These are phyloP conservation scores for Zaprionus ornatus DNA, from an alignment of 1,140 invertebrate genomes.

Conservation along the genomic window DNA sequence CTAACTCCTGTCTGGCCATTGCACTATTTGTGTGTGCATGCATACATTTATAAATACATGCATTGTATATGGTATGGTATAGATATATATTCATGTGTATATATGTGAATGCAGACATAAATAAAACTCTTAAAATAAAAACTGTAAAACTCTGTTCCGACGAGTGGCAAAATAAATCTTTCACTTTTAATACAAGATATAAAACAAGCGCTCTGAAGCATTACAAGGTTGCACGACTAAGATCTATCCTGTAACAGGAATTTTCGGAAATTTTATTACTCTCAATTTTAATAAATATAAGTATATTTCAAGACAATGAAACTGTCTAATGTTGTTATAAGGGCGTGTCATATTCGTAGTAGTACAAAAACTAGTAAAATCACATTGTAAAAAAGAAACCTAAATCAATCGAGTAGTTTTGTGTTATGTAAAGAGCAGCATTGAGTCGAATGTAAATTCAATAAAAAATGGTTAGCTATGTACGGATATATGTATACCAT, in stretches of 20 bases:
- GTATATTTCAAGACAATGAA: background rate
- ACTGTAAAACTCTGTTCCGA: background rate
- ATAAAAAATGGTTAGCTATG: slow-evolving; percentile 33
- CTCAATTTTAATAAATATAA: background rate
- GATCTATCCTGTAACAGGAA: background rate
- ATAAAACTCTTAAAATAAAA: background rate
- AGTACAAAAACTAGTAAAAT: background rate
- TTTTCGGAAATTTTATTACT: background rate
- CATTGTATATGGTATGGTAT: background rate
- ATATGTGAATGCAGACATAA: background rate
- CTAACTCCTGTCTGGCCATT: background rate
- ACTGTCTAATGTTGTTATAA: background rate
- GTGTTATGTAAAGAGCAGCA: slow-evolving; percentile 19
- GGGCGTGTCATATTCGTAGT: background rate
- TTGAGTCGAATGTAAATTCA: slow-evolving; percentile 20
- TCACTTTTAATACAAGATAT: background rate
- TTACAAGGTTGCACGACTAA: background rate
- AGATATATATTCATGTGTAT: too few relatives aligned
- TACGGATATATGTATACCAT: background rate
- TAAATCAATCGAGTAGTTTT: slow-evolving; percentile 16
- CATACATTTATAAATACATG: background rate
- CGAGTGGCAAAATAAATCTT: slow-evolving; percentile 11
- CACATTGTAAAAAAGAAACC: slow-evolving; percentile 12
- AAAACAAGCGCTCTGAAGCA: background rate
- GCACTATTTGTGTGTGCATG: background rate